These are phyloP conservation scores for Muntiacus muntjak DNA, from an alignment of 2,113 vertebrate species.

Conservation along the genomic window DNA sequence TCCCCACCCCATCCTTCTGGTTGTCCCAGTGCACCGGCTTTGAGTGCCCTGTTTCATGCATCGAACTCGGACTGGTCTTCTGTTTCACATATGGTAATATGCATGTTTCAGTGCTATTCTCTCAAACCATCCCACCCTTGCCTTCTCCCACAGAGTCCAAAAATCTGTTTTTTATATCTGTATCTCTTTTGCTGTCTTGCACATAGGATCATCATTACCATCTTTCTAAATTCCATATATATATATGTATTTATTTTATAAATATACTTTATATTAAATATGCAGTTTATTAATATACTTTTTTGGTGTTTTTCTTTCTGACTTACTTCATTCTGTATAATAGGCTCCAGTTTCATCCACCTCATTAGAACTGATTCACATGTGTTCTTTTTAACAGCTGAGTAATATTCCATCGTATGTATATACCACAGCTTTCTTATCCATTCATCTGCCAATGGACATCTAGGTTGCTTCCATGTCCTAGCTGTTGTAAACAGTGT, in stretches of 20 bases:
- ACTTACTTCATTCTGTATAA: neutral
- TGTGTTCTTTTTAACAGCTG: neutral
- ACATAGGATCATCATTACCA: neutral
- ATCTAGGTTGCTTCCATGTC: neutral
- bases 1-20: neutral
- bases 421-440: neutral
- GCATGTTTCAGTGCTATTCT: neutral
- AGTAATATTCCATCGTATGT: neutral
- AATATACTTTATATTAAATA: neutral
- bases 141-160: neutral
- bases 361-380: neutral
- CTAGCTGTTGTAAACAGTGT: neutral
- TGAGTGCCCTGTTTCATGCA: neutral
- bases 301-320: neutral
- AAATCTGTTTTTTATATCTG: neutral
- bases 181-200: neutral
- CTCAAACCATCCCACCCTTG: neutral
- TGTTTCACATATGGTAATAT: neutral
- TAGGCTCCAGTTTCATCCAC: neutral
- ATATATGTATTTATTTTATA: neutral
- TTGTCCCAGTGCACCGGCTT: neutral
- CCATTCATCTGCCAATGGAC: rapidly evolving
- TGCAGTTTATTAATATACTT: neutral
- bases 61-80: neutral
- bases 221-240: neutral